Evolutionary conservation across 2,888 invertebrate genomes (phyloP).

Genomic region (Cataglyphis altisquamis): DNA sequence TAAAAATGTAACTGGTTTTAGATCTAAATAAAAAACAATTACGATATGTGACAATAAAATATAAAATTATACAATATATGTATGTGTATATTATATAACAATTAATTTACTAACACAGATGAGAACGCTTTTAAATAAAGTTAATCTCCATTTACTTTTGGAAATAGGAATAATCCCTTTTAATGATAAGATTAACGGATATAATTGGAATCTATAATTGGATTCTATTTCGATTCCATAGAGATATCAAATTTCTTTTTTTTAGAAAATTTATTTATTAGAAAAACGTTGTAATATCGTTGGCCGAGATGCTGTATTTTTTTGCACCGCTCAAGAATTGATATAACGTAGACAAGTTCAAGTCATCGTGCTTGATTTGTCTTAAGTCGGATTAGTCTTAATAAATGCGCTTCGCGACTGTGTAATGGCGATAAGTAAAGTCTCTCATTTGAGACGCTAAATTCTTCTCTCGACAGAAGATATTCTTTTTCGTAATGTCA

Average conservation of each 20-base stretch:
- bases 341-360: slow-evolving; percentile 6
- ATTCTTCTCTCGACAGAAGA: not conserved
- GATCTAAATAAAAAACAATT: not conserved
- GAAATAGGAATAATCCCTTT: slow-evolving; percentile 59
- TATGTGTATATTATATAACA: slow-evolving; percentile 7
- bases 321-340: not conserved
- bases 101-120: slow-evolving; percentile 34
- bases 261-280: not conserved
- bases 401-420: slow-evolving; percentile 15
- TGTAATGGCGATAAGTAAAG: slow-evolving; percentile 34
- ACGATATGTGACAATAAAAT: not conserved
- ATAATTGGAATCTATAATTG: slow-evolving; percentile 53
- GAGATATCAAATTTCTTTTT: slow-evolving; percentile 3
- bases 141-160: slow-evolving; percentile 57
- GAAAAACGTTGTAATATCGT: slow-evolving; percentile 9
- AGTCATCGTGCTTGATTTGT: slow-evolving; percentile 18
- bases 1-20: not conserved
- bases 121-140: slow-evolving; percentile 56
- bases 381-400: slow-evolving; percentile 19
- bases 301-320: not conserved
- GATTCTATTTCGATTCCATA: not conserved
- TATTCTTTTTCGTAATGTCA: not conserved
- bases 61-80: not conserved
- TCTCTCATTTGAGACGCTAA: not conserved
- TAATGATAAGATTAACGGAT: slow-evolving; percentile 58